These are phyloP conservation scores for Odocoileus hemionus DNA, from an alignment of 2,113 vertebrate genomes.

Conservation along the genomic window DNA sequence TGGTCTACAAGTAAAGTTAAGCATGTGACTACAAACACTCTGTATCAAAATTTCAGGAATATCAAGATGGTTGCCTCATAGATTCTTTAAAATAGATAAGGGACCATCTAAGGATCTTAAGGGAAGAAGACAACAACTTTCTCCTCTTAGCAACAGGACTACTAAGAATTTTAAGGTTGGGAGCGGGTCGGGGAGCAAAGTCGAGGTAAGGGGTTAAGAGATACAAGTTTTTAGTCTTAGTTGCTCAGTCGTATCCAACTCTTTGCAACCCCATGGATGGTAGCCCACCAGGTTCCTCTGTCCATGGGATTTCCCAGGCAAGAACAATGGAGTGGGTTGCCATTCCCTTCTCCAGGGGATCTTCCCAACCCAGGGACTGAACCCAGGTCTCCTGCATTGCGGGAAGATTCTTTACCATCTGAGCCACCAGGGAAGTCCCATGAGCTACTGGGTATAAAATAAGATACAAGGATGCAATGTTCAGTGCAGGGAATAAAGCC, in stretches of 20 bases:
- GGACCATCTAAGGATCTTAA: neutral
- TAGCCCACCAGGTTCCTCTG: neutral
- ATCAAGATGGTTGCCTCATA: neutral
- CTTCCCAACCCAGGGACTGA: neutral
- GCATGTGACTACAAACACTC: neutral
- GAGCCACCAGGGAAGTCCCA: neutral
- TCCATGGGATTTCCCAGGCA: neutral
- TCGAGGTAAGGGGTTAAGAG: neutral
- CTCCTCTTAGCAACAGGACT: neutral
- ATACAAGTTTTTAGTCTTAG: neutral
- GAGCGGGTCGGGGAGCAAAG: rapidly evolving
- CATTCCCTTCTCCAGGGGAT: neutral
- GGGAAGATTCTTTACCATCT: neutral
- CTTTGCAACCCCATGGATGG: neutral
- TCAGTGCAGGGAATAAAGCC: neutral
- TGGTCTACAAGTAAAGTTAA: neutral
- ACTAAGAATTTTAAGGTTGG: neutral
- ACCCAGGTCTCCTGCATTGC: neutral
- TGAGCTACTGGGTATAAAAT: rapidly evolving
- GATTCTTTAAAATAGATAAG: neutral
- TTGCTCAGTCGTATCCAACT: neutral
- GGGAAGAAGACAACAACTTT: neutral
- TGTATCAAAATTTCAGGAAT: neutral
- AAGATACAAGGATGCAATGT: neutral
- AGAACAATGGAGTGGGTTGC: neutral